Conservation (phyloP, 2,797 vertebrate species). For the Aeoliscus strigatus region DNA sequence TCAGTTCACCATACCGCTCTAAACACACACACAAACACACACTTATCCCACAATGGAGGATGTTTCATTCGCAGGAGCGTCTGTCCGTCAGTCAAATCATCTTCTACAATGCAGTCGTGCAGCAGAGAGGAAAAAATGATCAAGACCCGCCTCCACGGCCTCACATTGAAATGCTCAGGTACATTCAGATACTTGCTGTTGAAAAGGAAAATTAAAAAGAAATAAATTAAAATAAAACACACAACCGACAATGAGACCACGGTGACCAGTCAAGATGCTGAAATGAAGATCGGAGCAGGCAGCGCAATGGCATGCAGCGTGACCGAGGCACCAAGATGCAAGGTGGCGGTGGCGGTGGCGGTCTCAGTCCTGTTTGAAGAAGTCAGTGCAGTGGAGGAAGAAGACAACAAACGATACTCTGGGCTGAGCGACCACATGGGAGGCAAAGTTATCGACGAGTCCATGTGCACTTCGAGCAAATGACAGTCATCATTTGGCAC, state of each 20-base stretch:
- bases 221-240: background rate
- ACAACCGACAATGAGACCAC: slow-evolving; percentile 43
- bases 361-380: slow-evolving; percentile 54
- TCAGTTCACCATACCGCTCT: no score
- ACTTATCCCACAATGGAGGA: slow-evolving; percentile 45
- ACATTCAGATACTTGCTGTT: slow-evolving; percentile 38
- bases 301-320: slow-evolving; percentile 63
- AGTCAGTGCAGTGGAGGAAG: slow-evolving; percentile 56
- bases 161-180: slow-evolving; percentile 51
- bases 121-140: slow-evolving; percentile 61
- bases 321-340: slow-evolving; percentile 67
- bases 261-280: slow-evolving; percentile 64
- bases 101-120: slow-evolving; percentile 67
- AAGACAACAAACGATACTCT: slow-evolving; percentile 49
- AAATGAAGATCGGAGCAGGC: slow-evolving; percentile 62
- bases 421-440: slow-evolving; percentile 55
- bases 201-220: slow-evolving; percentile 6
- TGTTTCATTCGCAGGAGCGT: slow-evolving; percentile 53
- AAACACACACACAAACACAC: slow-evolving; percentile 11
- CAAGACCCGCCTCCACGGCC: slow-evolving; percentile 26
- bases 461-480: slow-evolving; percentile 60
- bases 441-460: slow-evolving; percentile 62
- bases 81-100: slow-evolving; percentile 50
- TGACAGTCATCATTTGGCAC: slow-evolving; percentile 68
- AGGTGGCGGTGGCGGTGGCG: slow-evolving; percentile 32